A percentile compares a stretch with the other conserved stretches of the same genome.
Conservation (phyloP, 2,888 invertebrate genomes). For the Melangyna quadrimaculata region DNA sequence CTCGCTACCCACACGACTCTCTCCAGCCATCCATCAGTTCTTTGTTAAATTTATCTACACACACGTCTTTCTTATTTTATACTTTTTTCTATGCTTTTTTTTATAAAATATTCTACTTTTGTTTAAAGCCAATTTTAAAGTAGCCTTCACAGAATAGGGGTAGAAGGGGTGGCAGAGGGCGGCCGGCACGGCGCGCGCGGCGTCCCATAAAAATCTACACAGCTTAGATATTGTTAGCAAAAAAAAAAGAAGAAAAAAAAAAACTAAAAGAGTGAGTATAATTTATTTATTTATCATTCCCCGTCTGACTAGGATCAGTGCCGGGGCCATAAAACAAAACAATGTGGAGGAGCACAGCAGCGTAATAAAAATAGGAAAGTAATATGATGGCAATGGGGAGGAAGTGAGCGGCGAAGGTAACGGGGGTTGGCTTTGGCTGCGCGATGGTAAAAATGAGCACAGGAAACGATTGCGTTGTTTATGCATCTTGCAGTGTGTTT, state of each 20-base stretch:
- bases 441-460: constrained; percentile 9
- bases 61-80: background rate
- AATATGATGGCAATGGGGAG: constrained; percentile 6
- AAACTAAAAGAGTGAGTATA: constrained; percentile 33
- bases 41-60: constrained; percentile 27
- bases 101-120: constrained; percentile 13
- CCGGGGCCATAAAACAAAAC: constrained; percentile 48
- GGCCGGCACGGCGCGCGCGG: background rate
- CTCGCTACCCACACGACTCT: background rate
- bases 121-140: constrained; percentile 52
- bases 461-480: constrained; percentile 52
- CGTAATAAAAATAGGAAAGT: constrained; percentile 39
- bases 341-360: constrained; percentile 26
- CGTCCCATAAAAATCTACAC: constrained; percentile 17
- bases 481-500: constrained; percentile 51
- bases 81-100: background rate
- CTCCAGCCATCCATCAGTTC: background rate
- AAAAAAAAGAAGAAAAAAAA: background rate
- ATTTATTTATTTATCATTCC: constrained; percentile 65
- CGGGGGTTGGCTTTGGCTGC: background rate
- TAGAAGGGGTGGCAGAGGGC: background rate
- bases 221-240: constrained; percentile 14
- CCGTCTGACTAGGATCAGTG: constrained; percentile 55
- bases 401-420: background rate
- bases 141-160: constrained; percentile 23